phyloP scores from a whole-genome alignment of 2,797 vertebrate genomes.

The Betta splendens region DNA sequence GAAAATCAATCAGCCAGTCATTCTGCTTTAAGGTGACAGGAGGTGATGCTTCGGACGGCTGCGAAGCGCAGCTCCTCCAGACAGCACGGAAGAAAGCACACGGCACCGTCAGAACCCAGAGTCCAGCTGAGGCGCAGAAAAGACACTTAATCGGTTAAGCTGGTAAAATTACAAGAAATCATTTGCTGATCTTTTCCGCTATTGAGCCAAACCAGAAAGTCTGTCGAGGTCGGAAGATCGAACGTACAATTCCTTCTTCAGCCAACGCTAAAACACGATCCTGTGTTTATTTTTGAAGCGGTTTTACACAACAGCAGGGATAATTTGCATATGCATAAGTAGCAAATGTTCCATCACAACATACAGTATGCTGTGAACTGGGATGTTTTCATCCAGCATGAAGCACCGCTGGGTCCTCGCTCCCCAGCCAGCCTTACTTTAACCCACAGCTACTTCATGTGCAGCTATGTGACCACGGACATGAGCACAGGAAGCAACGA shows the following conservation, averaged over 20 bases:
- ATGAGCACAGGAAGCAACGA: slow-evolving; percentile 38
- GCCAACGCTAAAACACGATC: slow-evolving; percentile 2
- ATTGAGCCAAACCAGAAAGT: slow-evolving; percentile 12
- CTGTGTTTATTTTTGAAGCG: background rate
- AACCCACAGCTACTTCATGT: background rate
- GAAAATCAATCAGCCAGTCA: slow-evolving; percentile 71
- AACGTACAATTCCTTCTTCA: slow-evolving; percentile 1
- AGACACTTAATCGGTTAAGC: slow-evolving; percentile 46
- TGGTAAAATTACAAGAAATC: slow-evolving; percentile 22
- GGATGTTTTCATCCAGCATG: background rate
- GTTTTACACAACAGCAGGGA: slow-evolving; percentile 1
- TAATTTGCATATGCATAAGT: background rate
- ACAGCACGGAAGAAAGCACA: slow-evolving; percentile 25
- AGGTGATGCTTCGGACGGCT: slow-evolving; percentile 54
- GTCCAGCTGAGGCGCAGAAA: slow-evolving; percentile 3
- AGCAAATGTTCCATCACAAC: slow-evolving; percentile 4
- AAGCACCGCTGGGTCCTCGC: background rate
- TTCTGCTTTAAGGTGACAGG: slow-evolving; percentile 66
- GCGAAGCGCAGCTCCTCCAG: slow-evolving; percentile 44
- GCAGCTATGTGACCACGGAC: slow-evolving; percentile 24
- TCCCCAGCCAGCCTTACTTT: slow-evolving; percentile 2
- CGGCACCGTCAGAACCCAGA: slow-evolving; percentile 24
- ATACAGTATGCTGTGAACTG: background rate
- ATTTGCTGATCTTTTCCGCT: slow-evolving; percentile 9
- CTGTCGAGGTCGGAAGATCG: background rate